Conservation (phyloP, 2,797 vertebrate genomes). For the Hapalemur alaotrensis region DNA sequence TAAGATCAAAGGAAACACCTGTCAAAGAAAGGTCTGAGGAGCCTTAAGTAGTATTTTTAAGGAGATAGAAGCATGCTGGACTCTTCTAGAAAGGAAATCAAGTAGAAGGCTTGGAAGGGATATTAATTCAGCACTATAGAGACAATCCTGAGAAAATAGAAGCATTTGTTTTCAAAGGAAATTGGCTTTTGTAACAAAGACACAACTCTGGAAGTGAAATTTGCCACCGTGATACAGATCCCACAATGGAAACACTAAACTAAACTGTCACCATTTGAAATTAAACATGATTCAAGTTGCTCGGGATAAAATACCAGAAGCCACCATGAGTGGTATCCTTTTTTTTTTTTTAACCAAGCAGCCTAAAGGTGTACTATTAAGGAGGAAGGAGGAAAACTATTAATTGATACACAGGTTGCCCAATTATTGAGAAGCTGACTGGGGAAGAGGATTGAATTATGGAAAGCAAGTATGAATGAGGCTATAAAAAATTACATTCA, state of each 20-base stretch:
- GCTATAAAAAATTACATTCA: background rate
- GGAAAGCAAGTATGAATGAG: background rate
- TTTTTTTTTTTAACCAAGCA: background rate
- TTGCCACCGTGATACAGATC: background rate
- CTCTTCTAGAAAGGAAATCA: slow-evolving; percentile 23
- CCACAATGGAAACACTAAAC: background rate
- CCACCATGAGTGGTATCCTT: too few relatives aligned
- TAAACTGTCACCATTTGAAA: background rate
- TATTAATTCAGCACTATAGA: background rate
- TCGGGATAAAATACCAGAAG: background rate
- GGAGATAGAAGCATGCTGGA: background rate
- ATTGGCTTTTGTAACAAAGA: background rate
- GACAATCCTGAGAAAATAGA: background rate
- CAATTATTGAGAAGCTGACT: background rate
- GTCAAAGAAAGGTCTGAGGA: background rate
- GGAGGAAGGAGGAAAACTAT: background rate
- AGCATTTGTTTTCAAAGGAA: slow-evolving; percentile 7
- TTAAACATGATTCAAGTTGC: background rate
- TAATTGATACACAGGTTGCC: background rate
- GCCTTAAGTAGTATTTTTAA: background rate
- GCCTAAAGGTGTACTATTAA: background rate
- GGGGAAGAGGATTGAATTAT: background rate
- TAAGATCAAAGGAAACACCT: background rate
- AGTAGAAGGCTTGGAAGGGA: background rate
- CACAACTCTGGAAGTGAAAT: background rate